phyloP scores from a whole-genome alignment of 64 coral and sea anemone genomes.

The Hydrozoanthus tunicans region DNA sequence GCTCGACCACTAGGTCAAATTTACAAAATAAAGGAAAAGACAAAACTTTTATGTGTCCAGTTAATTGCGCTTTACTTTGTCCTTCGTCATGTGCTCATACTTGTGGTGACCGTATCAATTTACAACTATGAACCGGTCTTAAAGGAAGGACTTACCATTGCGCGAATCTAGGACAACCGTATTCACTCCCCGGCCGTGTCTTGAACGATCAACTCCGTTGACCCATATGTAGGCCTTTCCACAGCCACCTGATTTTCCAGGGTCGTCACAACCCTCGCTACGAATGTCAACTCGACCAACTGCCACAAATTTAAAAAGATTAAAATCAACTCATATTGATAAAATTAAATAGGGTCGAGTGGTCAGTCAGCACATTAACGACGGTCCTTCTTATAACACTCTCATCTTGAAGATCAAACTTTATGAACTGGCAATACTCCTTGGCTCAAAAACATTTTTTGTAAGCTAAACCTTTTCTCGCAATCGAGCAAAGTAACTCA shows the following conservation, averaged over 20 bases:
- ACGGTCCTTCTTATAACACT: too few species aligned
- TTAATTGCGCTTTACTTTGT: too few species aligned
- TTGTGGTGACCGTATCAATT: not conserved
- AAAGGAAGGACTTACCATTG: not conserved
- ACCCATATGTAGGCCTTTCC: conserved; percentile 35
- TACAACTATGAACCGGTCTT: not conserved
- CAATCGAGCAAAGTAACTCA: too few species aligned
- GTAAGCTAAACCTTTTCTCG: too few species aligned
- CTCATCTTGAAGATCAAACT: too few species aligned
- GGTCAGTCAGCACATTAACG: too few species aligned
- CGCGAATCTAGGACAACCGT: conserved; percentile 27
- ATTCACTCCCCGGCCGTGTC: conserved; percentile 38
- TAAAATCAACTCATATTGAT: not conserved
- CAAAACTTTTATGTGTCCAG: too few species aligned
- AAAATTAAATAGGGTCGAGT: not conserved
- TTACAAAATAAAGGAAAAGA: too few species aligned
- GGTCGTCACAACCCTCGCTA: conserved; percentile 40
- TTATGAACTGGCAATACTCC: too few species aligned
- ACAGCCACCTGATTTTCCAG: not conserved
- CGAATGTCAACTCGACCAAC: conserved; percentile 34
- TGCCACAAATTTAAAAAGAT: not conserved
- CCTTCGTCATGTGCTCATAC: too few species aligned
- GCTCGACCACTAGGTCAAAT: too few species aligned
- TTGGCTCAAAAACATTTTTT: too few species aligned
- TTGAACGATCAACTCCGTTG: conserved; percentile 8